Percentiles rank a stretch among this genome's conserved stretches.
Evolutionary conservation across 2,797 vertebrate genomes (phyloP).

Genomic region (Gymnopithys bicolor): DNA sequence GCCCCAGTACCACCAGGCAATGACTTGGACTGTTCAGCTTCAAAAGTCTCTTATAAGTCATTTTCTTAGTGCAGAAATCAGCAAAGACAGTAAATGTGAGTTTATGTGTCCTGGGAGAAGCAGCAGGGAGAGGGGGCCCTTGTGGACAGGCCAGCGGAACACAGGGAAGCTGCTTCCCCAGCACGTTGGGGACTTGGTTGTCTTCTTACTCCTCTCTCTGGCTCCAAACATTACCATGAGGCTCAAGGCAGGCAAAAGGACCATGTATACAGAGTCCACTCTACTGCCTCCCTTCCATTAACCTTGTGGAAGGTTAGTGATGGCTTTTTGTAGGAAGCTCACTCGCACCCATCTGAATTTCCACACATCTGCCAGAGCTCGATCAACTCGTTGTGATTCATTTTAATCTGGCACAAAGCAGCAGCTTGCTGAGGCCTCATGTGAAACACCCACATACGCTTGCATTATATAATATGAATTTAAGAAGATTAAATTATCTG

Average conservation of each 20-base stretch:
- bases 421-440: slow-evolving; percentile 25
- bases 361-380: background rate
- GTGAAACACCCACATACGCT: background rate
- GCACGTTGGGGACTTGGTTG: background rate
- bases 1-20: background rate
- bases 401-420: slow-evolving; percentile 31
- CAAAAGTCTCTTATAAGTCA: background rate
- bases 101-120: accelerated
- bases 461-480: slow-evolving; percentile 49
- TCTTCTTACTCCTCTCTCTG: background rate
- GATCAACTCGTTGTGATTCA: background rate
- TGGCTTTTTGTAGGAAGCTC: background rate
- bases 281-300: background rate
- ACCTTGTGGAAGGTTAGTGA: background rate
- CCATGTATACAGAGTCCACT: accelerated
- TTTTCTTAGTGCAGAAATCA: background rate
- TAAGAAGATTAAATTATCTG: slow-evolving; percentile 34
- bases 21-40: accelerated
- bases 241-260: background rate
- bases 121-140: accelerated
- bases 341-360: background rate
- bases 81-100: background rate
- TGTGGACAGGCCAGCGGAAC: background rate
- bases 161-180: background rate
- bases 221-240: background rate